Evolutionary conservation across 2,797 vertebrate species (phyloP).

Genomic region (Morelia viridis): DNA sequence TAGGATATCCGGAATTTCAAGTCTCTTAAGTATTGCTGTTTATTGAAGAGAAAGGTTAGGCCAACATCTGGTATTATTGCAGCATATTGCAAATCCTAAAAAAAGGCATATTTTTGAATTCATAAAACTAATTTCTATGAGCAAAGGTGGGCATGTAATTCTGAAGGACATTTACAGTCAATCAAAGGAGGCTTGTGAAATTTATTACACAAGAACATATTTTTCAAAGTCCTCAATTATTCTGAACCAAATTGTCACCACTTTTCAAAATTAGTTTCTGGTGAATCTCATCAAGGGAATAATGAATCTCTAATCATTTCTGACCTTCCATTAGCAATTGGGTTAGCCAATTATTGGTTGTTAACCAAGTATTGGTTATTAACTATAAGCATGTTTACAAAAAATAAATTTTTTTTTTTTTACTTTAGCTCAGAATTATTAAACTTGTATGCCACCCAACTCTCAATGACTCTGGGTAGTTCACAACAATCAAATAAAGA

Average conservation of each 20-base stretch:
- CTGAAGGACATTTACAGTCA: neutral
- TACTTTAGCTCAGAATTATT: neutral
- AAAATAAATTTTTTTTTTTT: neutral
- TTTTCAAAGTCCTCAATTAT: neutral
- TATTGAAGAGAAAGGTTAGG: neutral
- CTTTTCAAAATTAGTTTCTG: conserved; percentile 14
- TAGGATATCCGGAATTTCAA: neutral
- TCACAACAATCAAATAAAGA: neutral
- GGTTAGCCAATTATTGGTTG: neutral
- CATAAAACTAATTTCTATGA: neutral
- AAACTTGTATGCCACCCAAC: neutral
- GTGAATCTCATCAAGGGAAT: neutral
- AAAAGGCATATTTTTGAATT: neutral
- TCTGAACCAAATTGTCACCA: neutral
- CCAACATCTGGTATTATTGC: neutral
- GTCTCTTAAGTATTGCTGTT: neutral
- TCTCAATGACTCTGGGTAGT: neutral
- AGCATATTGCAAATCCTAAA: neutral
- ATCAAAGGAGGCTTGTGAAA: neutral
- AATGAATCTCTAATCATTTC: neutral
- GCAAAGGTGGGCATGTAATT: neutral
- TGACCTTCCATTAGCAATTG: conserved; percentile 7
- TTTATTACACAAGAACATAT: neutral
- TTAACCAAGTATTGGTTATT: too few species aligned
- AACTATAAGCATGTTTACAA: conserved; percentile 11